These are phyloP conservation scores for Mamestra brassicae DNA, from an alignment of 2,888 invertebrate genomes.

Conservation along the genomic window DNA sequence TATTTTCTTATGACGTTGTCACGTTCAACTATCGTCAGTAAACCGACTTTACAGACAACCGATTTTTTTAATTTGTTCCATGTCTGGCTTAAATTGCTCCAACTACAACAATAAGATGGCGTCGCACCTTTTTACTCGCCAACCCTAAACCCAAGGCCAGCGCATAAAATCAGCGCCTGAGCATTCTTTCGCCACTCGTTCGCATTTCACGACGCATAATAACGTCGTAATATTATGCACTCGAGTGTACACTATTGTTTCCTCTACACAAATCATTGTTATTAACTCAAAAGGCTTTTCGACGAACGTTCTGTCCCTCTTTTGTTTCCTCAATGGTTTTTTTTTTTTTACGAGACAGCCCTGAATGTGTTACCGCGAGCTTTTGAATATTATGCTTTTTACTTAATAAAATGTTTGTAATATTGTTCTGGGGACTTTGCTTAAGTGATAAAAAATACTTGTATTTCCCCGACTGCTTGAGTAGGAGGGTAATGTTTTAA, in stretches of 20 bases:
- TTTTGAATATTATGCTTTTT: constrained; percentile 23
- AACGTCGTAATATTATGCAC: constrained; percentile 69
- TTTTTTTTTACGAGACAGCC: constrained; percentile 34
- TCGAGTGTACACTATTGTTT: constrained; percentile 71
- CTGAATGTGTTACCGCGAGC: constrained; percentile 25
- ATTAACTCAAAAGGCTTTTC: constrained; percentile 46
- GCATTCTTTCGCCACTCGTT: constrained; percentile 62
- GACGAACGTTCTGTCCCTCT: constrained; percentile 44
- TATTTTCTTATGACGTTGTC: no score
- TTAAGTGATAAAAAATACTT: background rate
- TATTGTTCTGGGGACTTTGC: constrained; percentile 22
- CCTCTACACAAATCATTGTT: constrained; percentile 46
- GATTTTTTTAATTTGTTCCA: background rate
- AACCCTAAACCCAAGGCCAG: constrained; percentile 65
- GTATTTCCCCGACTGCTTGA: background rate
- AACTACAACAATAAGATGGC: background rate
- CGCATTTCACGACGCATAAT: constrained; percentile 62
- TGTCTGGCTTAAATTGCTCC: background rate
- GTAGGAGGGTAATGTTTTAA: background rate
- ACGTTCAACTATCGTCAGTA: no score
- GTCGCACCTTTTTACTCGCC: background rate
- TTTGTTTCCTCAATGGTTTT: constrained; percentile 51
- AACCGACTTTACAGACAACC: no score
- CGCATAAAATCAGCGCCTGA: constrained; percentile 65
- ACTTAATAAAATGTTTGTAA: constrained; percentile 28